Conservation (phyloP, 2,113 vertebrate genomes). For the Corythaeola cristata region DNA sequence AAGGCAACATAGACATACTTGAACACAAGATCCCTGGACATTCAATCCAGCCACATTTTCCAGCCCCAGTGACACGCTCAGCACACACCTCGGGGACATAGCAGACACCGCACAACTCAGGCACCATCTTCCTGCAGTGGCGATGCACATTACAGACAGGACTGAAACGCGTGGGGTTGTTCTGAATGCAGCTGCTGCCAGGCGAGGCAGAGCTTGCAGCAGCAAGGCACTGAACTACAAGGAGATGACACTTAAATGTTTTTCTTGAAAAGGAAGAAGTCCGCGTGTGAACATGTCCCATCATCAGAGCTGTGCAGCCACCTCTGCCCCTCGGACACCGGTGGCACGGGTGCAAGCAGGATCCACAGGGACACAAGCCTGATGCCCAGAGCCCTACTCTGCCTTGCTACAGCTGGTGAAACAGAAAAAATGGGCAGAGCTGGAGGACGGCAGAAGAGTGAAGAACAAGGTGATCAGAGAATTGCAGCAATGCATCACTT, state of each 20-base stretch:
- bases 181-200: neutral
- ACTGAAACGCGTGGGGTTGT: no score
- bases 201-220: neutral
- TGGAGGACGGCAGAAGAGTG: neutral
- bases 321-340: neutral
- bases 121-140: neutral
- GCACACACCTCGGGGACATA: accelerated
- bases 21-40: neutral
- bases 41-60: neutral
- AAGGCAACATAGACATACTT: neutral
- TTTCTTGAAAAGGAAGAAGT: neutral
- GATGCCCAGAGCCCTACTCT: neutral
- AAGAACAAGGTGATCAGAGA: neutral
- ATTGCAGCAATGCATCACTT: neutral
- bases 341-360: neutral
- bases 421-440: neutral
- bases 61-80: neutral
- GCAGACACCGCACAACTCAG: neutral
- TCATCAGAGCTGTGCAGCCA: neutral
- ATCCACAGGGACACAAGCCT: neutral
- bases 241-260: accelerated
- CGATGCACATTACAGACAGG: neutral
- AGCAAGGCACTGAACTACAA: neutral
- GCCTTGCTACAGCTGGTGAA: neutral
- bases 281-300: neutral